Percentiles rank a stretch among this genome's conserved stretches.
These are phyloP conservation scores for Sebastes vulpes DNA, from an alignment of 2,797 vertebrate species.

Conservation along the genomic window DNA sequence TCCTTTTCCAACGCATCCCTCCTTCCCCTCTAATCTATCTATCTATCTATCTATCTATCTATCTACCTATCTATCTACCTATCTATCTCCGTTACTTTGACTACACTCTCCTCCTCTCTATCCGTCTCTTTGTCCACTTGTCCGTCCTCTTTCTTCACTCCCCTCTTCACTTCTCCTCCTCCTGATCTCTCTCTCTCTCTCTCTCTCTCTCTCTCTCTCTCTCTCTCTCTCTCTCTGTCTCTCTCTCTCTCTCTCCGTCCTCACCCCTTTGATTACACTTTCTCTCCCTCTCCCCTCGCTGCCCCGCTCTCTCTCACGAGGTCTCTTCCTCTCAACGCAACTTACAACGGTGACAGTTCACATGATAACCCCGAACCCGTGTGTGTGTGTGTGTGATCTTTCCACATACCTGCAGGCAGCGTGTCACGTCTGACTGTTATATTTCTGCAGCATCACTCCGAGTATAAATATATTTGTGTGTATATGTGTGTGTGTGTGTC, in stretches of 20 bases:
- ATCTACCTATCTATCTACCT: neutral
- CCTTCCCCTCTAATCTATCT: neutral
- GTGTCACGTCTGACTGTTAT: neutral
- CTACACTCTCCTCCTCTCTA: neutral
- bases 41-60: neutral
- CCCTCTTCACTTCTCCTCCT: neutral
- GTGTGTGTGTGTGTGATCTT: neutral
- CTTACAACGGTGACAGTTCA: constrained; percentile 31
- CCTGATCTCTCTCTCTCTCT: neutral
- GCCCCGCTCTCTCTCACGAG: neutral
- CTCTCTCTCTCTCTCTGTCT: too few species aligned
- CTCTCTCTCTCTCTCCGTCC: constrained; percentile 7
- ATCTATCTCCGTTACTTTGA: neutral
- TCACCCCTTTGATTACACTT: constrained; percentile 31
- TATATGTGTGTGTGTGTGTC: neutral
- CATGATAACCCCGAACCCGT: constrained; percentile 4
- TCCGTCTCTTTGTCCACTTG: neutral
- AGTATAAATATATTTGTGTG: neutral
- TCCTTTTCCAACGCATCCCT: constrained; percentile 65
- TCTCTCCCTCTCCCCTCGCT: neutral
- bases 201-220: neutral
- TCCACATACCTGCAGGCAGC: neutral
- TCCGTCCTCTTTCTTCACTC: neutral
- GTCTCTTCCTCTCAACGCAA: constrained; percentile 27
- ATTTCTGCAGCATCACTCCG: neutral